phyloP scores from a whole-genome alignment of 2,888 invertebrate genomes.

The Corbicula japonica region DNA sequence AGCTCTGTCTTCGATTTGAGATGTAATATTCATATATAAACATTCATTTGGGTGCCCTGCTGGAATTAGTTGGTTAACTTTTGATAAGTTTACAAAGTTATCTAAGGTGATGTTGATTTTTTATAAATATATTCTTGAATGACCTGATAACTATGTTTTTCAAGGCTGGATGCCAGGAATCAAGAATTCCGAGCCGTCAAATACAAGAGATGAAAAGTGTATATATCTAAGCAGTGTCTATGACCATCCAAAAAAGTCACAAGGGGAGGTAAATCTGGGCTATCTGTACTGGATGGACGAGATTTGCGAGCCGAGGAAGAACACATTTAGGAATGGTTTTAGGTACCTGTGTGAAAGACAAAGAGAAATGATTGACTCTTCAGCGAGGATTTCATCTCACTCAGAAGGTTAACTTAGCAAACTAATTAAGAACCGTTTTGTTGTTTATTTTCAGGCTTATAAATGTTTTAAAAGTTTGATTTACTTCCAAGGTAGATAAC shows the following conservation, averaged over 20 bases:
- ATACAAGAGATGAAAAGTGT: conserved; percentile 70
- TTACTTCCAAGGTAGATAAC: not conserved
- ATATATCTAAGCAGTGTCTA: conserved; percentile 71
- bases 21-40: no score
- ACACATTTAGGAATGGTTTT: conserved; percentile 52
- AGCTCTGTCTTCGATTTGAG: no score
- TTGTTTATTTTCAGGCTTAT: not conserved
- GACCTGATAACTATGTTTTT: not conserved
- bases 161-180: conserved; percentile 74
- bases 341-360: conserved; percentile 88
- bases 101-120: no score
- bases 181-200: conserved; percentile 70
- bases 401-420: not conserved
- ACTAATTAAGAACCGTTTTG: not conserved
- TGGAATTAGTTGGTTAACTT: no score
- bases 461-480: not conserved
- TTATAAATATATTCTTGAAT: no score
- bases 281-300: conserved; percentile 86
- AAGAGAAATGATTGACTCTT: conserved; percentile 73
- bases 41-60: no score
- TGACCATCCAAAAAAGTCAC: conserved; percentile 55
- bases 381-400: not conserved
- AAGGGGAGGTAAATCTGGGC: conserved; percentile 57
- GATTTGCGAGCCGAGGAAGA: conserved; percentile 85
- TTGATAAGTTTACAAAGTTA: no score